Evolutionary conservation across 1,140 invertebrate genomes (phyloP), one percentile per base, ranked within the genome.

Genomic region (Argopecten irradians): DNA sequence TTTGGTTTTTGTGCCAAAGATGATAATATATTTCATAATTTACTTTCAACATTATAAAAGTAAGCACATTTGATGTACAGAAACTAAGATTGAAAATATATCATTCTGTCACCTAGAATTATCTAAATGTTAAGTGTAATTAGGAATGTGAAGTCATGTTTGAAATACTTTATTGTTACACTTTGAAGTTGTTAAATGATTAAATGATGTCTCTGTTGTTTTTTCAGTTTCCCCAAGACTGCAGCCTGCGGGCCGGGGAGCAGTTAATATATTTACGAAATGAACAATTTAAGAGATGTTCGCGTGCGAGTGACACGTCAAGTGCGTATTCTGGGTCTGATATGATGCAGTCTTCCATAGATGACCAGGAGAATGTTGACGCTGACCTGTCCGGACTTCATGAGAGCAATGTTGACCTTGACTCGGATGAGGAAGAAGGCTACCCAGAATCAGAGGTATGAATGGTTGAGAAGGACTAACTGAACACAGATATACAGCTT

Each of bases 291-390:
- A 98, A 98, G 94, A 96, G 98, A 88, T 97, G 97, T 93, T 98
- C 97, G 32, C 98, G 98, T 94, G 98, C 98, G 36, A 98, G 98
- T 95, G 98, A 99, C 95, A 99, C 98, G 2, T 98, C 98, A 95
- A 98, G 98, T 89, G 98, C 94, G 16, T 99, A 99, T 95, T 98
- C 98, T 93, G 98, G 98, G 39, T 98, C 98, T 85, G 98, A 99
- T 96, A 98, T 98, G 90, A 99, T 99, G 98, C 98, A 98, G 93
- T 95, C 95, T 14, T 96, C 96, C 0, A 92, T 96, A 39, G 96
- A 96, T 88, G 96, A 95, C 46, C 98, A 98, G 92, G 98, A 99
- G 94, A 92, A 92, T 85, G 85, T 83, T 7, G 94, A 95, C 82
- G 91, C 98, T 41, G 98, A 99, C 95, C 96, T 99, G 1, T 92